Evolutionary conservation across 2,113 vertebrate genomes (phyloP).

Genomic region (Sitta europaea): DNA sequence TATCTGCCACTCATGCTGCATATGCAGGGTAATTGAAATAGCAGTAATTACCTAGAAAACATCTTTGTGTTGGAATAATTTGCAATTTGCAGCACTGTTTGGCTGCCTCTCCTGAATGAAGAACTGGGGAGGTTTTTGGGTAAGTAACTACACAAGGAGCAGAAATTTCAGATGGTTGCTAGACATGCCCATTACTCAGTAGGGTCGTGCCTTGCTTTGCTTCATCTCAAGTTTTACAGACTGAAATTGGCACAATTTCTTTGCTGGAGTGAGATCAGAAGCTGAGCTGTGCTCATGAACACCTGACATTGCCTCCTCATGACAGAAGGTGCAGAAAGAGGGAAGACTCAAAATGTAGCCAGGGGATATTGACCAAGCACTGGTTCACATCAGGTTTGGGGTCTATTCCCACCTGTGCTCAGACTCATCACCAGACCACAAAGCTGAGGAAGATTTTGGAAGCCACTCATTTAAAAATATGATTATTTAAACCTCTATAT

Average conservation of each 20-base stretch:
- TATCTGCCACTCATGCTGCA: neutral
- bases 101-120: neutral
- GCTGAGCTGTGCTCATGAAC: neutral
- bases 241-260: neutral
- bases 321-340: neutral
- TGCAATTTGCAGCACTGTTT: neutral
- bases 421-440: neutral
- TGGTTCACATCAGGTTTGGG: neutral
- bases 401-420: neutral
- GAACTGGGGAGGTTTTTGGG: neutral
- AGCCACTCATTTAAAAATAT: neutral
- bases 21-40: neutral
- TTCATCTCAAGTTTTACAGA: neutral
- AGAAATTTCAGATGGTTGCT: neutral
- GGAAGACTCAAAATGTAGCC: neutral
- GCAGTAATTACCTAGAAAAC: neutral
- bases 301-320: neutral
- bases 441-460: neutral
- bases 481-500: neutral
- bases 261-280: neutral
- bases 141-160: neutral
- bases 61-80: neutral
- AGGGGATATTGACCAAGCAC: neutral
- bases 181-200: neutral
- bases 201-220: neutral